phyloP scores from a whole-genome alignment of 2,888 invertebrate species.

The Selenia dentaria region DNA sequence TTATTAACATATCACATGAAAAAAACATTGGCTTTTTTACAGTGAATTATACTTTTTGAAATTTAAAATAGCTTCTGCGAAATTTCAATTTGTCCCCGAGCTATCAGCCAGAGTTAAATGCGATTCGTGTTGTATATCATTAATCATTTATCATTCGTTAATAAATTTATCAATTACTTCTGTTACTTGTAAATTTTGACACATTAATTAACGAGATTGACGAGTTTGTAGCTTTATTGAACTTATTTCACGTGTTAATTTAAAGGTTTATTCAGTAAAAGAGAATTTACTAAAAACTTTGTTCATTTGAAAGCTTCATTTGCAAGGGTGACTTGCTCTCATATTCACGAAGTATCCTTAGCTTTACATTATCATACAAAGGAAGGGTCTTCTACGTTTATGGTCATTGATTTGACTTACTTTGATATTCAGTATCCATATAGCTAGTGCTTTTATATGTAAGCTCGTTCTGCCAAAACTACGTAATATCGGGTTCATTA shows the following conservation, averaged over 20 bases:
- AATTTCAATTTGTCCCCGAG: slow-evolving; percentile 18
- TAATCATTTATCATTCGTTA: slow-evolving; percentile 25
- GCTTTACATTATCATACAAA: slow-evolving; percentile 38
- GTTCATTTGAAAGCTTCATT: slow-evolving; percentile 28
- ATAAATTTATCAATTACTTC: slow-evolving; percentile 26
- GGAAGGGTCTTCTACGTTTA: slow-evolving; percentile 35
- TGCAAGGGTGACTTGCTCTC: slow-evolving; percentile 33
- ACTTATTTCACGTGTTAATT: slow-evolving; percentile 25
- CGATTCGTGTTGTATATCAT: slow-evolving; percentile 20
- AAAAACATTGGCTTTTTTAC: too few relatives aligned
- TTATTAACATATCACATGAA: too few relatives aligned
- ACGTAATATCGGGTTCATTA: slow-evolving; percentile 4
- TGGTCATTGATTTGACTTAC: slow-evolving; percentile 42
- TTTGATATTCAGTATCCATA: slow-evolving; percentile 21
- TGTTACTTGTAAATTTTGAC: slow-evolving; percentile 19
- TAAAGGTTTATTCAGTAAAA: slow-evolving; percentile 18
- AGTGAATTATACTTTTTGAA: background rate
- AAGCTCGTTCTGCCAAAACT: background rate
- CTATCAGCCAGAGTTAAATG: slow-evolving; percentile 15
- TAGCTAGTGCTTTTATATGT: slow-evolving; percentile 2
- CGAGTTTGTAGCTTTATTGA: slow-evolving; percentile 18
- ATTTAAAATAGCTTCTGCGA: slow-evolving; percentile 11
- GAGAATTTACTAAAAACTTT: slow-evolving; percentile 22
- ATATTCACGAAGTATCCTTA: slow-evolving; percentile 32
- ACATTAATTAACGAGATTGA: slow-evolving; percentile 28